phyloP scores from a whole-genome alignment of 2,888 invertebrate genomes.

The Tetramorium bicarinatum region DNA sequence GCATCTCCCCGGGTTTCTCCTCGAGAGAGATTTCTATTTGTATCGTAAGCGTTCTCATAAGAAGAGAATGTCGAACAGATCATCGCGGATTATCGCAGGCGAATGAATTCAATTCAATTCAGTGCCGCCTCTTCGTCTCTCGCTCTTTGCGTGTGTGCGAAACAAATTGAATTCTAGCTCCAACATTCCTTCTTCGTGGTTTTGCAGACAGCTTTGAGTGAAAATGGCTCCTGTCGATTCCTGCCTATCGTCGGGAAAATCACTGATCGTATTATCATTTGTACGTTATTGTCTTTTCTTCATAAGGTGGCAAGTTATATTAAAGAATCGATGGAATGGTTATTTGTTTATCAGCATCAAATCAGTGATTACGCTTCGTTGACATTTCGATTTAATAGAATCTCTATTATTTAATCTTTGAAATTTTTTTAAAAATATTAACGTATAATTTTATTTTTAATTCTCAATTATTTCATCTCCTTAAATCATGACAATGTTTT shows the following conservation, averaged over 20 bases:
- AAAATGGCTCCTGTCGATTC: constrained; percentile 20
- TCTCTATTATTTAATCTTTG: not conserved
- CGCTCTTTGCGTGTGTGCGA: not conserved
- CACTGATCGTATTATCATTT: not conserved
- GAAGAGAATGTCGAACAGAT: constrained; percentile 5
- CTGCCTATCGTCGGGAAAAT: not conserved
- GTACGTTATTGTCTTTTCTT: not conserved
- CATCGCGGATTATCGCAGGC: constrained; percentile 7
- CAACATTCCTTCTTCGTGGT: not conserved
- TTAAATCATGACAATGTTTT: constrained; percentile 4
- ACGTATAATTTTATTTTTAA: not conserved
- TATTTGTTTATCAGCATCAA: constrained; percentile 10
- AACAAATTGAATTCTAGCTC: constrained; percentile 35
- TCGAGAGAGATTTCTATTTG: not conserved
- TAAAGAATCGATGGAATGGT: not conserved
- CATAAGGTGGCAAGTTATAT: not conserved
- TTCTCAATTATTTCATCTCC: not conserved
- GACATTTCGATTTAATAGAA: not conserved
- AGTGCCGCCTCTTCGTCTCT: not conserved
- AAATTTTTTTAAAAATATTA: not conserved
- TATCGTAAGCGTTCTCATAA: not conserved
- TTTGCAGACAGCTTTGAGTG: constrained; percentile 1
- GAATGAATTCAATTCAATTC: constrained; percentile 25
- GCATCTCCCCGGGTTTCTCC: not conserved
- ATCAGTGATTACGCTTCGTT: not conserved